phyloP scores from a whole-genome alignment of 2,797 vertebrate species.

The Takifugu rubripes region DNA sequence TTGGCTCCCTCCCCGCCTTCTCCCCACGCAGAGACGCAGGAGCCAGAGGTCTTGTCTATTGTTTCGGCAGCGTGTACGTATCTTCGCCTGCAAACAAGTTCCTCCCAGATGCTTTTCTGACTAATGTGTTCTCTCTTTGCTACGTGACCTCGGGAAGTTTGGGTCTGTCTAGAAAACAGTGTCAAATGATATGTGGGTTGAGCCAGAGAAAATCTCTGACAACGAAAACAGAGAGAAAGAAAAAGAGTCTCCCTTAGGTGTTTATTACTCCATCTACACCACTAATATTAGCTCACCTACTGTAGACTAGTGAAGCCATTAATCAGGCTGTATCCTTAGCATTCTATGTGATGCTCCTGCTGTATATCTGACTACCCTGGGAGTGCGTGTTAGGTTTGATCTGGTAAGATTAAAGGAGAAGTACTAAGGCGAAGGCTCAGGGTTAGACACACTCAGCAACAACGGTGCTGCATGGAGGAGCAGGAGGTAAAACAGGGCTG shows the following conservation, averaged over 20 bases:
- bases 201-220: slow-evolving; percentile 32
- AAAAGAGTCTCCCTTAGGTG: slow-evolving; percentile 30
- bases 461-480: slow-evolving; percentile 33
- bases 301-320: slow-evolving; percentile 63
- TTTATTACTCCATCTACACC: slow-evolving; percentile 48
- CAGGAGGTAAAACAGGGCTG: slow-evolving; percentile 34
- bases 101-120: slow-evolving; percentile 21
- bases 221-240: slow-evolving; percentile 22
- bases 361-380: slow-evolving; percentile 41
- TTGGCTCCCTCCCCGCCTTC: too few species aligned
- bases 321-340: slow-evolving; percentile 62
- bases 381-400: slow-evolving; percentile 51
- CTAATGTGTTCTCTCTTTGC: slow-evolving; percentile 21
- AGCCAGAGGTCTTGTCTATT: slow-evolving; percentile 17
- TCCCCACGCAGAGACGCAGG: too few species aligned
- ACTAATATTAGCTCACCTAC: slow-evolving; percentile 53
- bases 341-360: slow-evolving; percentile 49
- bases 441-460: slow-evolving; percentile 49
- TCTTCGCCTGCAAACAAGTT: slow-evolving; percentile 18
- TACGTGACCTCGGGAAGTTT: slow-evolving; percentile 35
- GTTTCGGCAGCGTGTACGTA: slow-evolving; percentile 20
- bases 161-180: slow-evolving; percentile 22
- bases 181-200: slow-evolving; percentile 21
- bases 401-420: slow-evolving; percentile 61
- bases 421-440: slow-evolving; percentile 40